Evolutionary conservation across 1,140 invertebrate genomes (phyloP).

Genomic region (Daktulosphaira vitifoliae): DNA sequence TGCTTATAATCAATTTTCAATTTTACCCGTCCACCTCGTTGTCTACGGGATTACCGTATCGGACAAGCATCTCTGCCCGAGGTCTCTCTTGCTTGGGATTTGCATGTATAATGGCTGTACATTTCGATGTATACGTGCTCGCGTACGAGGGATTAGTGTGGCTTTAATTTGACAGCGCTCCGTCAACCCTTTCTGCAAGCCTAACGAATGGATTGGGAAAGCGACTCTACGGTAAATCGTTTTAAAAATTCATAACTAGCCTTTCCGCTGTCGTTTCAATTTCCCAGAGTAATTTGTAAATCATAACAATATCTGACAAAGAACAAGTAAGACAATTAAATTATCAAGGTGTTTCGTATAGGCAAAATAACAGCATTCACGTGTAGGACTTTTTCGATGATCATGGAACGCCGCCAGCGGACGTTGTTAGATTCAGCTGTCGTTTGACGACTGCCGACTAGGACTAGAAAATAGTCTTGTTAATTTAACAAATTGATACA

Average conservation of each 20-base stretch:
- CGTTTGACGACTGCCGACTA: too few relatives aligned
- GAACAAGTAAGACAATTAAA: too few relatives aligned
- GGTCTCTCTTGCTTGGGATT: constrained; percentile 20
- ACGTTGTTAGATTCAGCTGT: too few relatives aligned
- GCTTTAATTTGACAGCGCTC: constrained; percentile 20
- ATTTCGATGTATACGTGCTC: constrained; percentile 22
- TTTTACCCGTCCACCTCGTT: background rate
- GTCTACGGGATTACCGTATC: constrained; percentile 18
- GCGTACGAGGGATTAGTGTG: constrained; percentile 21
- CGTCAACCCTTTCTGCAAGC: constrained; percentile 16
- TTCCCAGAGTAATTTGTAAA: too few relatives aligned
- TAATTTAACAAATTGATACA: too few relatives aligned
- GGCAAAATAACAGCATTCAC: constrained; percentile 7
- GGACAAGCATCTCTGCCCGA: constrained; percentile 15
- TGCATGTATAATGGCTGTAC: constrained; percentile 31
- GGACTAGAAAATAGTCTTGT: too few relatives aligned
- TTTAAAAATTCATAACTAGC: constrained; percentile 26
- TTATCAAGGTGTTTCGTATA: constrained; percentile 3
- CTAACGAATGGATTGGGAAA: background rate
- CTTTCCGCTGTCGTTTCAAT: background rate
- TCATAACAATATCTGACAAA: too few relatives aligned
- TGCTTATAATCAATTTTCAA: constrained; percentile 32
- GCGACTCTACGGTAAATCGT: constrained; percentile 10
- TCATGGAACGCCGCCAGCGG: too few relatives aligned
- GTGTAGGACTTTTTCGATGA: background rate